Percentiles rank a stretch among this genome's conserved stretches.
These are phyloP conservation scores for Taeniopygia guttata DNA, from an alignment of 2,797 vertebrate species.

Conservation along the genomic window DNA sequence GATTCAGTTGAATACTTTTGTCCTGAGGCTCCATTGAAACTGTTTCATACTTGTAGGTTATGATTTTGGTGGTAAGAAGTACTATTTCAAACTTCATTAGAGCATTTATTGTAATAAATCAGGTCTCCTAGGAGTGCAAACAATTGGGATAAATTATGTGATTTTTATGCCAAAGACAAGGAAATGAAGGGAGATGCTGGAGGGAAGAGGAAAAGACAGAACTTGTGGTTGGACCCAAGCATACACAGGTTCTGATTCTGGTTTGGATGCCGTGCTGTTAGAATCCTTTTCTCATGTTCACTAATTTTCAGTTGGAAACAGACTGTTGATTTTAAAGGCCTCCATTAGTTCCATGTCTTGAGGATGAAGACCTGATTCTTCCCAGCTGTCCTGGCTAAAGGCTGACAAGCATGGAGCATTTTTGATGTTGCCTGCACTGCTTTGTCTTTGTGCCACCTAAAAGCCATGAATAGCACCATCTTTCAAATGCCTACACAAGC, in stretches of 20 bases:
- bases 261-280: not conserved
- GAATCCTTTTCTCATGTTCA: not conserved
- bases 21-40: not conserved
- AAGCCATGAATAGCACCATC: not conserved
- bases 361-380: not conserved
- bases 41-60: not conserved
- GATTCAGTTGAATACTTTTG: not conserved
- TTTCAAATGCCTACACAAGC: not conserved
- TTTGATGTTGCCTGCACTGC: not conserved
- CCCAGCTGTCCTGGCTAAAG: not conserved
- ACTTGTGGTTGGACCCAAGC: not conserved
- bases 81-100: not conserved
- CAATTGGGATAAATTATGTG: not conserved
- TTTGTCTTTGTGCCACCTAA: not conserved
- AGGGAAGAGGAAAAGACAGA: not conserved
- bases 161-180: not conserved
- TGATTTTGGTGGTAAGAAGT: not conserved
- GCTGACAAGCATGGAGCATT: not conserved
- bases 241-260: not conserved
- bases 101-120: not conserved
- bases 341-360: not conserved
- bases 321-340: not conserved
- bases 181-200: not conserved
- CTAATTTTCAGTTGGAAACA: not conserved
- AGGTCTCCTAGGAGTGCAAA: not conserved